phyloP scores from a whole-genome alignment of 2,888 invertebrate species.

The Limenitis camilla region DNA sequence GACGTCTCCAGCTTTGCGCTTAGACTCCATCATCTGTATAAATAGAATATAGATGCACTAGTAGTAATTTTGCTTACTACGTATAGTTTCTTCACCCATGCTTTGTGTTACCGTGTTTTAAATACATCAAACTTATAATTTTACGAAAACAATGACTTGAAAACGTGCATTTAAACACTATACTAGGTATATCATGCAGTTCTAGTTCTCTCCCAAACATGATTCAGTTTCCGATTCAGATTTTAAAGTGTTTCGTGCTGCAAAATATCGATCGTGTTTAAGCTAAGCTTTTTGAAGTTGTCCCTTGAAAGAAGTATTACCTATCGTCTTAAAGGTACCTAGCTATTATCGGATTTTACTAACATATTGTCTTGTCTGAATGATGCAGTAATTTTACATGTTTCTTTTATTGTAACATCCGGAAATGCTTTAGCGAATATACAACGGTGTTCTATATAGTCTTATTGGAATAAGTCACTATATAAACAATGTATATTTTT shows the following conservation, averaged over 20 bases:
- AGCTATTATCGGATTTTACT: not conserved
- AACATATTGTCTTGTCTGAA: not conserved
- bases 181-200: no score
- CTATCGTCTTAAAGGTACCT: not conserved
- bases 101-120: not conserved
- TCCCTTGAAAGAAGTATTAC: not conserved
- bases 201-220: no score
- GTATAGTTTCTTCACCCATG: slow-evolving; percentile 7
- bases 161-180: no score
- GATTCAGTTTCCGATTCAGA: no score
- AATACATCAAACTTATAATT: not conserved
- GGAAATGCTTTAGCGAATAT: not conserved
- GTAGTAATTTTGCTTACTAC: slow-evolving; percentile 19
- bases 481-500: no score
- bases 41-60: slow-evolving; percentile 23
- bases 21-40: slow-evolving; percentile 18
- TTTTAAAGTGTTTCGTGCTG: slow-evolving; percentile 1
- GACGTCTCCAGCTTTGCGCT: slow-evolving; percentile 6
- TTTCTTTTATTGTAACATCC: not conserved
- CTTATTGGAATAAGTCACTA: no score
- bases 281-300: not conserved
- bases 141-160: not conserved
- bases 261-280: slow-evolving; percentile 1
- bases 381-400: not conserved
- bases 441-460: no score